Conservation (phyloP, 2,797 vertebrate species). For the Gymnodraco acuticeps region DNA sequence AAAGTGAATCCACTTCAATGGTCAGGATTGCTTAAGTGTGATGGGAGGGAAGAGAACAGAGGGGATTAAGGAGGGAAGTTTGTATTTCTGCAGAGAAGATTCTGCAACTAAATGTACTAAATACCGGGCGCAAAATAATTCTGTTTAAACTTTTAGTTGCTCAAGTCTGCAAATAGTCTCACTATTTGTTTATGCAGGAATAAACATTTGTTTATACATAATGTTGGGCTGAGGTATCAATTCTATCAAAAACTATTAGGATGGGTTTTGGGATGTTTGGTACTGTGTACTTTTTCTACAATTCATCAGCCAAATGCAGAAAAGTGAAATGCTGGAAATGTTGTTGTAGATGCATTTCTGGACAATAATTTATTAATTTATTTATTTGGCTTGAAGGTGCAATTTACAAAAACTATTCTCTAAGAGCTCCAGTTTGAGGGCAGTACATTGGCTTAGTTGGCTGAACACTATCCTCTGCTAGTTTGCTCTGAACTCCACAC, state of each 20-base stretch:
- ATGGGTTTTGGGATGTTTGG: slow-evolving; percentile 28
- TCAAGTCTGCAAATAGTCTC: slow-evolving; percentile 15
- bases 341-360: slow-evolving; percentile 17
- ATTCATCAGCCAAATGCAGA: slow-evolving; percentile 27
- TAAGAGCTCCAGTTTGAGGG: slow-evolving; percentile 28
- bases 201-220: slow-evolving; percentile 4
- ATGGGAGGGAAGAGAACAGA: slow-evolving; percentile 48
- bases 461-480: slow-evolving; percentile 6
- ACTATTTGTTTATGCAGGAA: slow-evolving; percentile 24
- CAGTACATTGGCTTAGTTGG: slow-evolving; percentile 30
- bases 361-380: slow-evolving; percentile 24
- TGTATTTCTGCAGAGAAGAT: slow-evolving; percentile 26
- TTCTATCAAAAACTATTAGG: no score
- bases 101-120: slow-evolving; percentile 8
- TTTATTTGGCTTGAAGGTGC: slow-evolving; percentile 19
- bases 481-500: slow-evolving; percentile 24
- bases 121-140: not conserved
- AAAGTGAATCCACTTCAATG: slow-evolving; percentile 63
- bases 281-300: not conserved
- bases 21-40: slow-evolving; percentile 67
- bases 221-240: slow-evolving; percentile 11
- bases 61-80: slow-evolving; percentile 28
- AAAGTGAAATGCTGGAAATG: slow-evolving; percentile 37
- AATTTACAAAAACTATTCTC: slow-evolving; percentile 20
- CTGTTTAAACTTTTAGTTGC: not conserved